Evolutionary conservation across 2,797 vertebrate species (phyloP).

Genomic region (Bradypodion pumilum): DNA sequence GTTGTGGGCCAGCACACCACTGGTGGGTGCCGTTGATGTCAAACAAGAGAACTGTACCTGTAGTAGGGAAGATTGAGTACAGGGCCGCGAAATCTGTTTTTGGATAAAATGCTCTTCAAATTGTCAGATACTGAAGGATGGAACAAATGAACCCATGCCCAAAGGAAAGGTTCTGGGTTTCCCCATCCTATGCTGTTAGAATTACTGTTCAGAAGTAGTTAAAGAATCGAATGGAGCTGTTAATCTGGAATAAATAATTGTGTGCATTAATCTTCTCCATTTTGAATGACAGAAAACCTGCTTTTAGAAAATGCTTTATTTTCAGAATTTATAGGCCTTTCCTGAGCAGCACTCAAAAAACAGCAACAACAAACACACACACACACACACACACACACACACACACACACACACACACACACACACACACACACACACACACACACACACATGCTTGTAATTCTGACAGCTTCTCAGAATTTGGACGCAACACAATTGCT

Average conservation of each 20-base stretch:
- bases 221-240: neutral
- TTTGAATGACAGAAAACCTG: neutral
- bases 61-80: too few species aligned
- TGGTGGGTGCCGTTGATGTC: too few species aligned
- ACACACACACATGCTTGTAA: neutral
- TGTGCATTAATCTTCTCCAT: neutral
- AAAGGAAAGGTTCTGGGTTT: neutral
- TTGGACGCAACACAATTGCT: slow-evolving; percentile 11
- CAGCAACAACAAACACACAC: neutral
- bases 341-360: neutral
- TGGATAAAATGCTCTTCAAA: neutral
- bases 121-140: neutral
- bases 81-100: too few species aligned
- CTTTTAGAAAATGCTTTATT: neutral
- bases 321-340: neutral
- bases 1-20: too few species aligned
- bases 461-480: neutral
- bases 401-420: too few species aligned
- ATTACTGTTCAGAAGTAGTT: neutral
- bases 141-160: neutral
- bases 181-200: neutral
- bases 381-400: too few species aligned
- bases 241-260: neutral
- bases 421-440: too few species aligned
- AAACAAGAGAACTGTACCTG: too few species aligned